Percentiles rank a stretch among this genome's conserved stretches.
These are phyloP conservation scores for Otolemur crassicaudatus DNA, from an alignment of 2,797 vertebrate species.

Conservation along the genomic window DNA sequence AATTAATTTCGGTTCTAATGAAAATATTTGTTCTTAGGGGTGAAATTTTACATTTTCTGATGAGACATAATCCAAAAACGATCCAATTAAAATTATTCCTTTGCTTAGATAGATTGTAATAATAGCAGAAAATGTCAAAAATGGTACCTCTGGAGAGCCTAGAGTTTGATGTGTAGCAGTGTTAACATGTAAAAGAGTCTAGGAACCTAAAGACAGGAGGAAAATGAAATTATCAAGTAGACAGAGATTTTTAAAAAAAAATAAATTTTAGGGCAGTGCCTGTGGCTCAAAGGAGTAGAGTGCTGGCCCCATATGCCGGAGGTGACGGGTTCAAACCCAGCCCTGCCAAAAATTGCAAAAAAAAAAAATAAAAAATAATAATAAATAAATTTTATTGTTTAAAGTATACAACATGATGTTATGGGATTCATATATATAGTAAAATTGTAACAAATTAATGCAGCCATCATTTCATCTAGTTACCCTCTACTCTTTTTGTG, in stretches of 20 bases:
- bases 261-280: too few relatives aligned
- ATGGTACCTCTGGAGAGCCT: neutral
- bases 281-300: too few relatives aligned
- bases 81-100: constrained; percentile 24
- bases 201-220: neutral
- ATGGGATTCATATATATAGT: neutral
- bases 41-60: constrained; percentile 55
- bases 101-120: constrained; percentile 25
- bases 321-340: too few relatives aligned
- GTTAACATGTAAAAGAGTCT: neutral
- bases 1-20: constrained; percentile 38
- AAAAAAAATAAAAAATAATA: too few relatives aligned
- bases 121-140: constrained; percentile 42
- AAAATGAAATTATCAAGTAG: neutral
- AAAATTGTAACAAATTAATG: neutral
- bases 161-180: neutral
- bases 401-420: neutral
- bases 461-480: neutral
- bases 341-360: too few relatives aligned
- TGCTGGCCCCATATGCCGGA: too few relatives aligned
- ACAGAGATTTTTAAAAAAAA: neutral
- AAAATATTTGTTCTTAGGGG: constrained; percentile 39
- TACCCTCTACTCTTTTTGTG: neutral
- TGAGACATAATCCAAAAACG: neutral
- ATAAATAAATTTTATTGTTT: neutral